Percentiles rank a stretch among this genome's conserved stretches.
These are phyloP conservation scores for Asarcornis scutulata DNA, from an alignment of 2,113 vertebrate genomes.

Conservation along the genomic window DNA sequence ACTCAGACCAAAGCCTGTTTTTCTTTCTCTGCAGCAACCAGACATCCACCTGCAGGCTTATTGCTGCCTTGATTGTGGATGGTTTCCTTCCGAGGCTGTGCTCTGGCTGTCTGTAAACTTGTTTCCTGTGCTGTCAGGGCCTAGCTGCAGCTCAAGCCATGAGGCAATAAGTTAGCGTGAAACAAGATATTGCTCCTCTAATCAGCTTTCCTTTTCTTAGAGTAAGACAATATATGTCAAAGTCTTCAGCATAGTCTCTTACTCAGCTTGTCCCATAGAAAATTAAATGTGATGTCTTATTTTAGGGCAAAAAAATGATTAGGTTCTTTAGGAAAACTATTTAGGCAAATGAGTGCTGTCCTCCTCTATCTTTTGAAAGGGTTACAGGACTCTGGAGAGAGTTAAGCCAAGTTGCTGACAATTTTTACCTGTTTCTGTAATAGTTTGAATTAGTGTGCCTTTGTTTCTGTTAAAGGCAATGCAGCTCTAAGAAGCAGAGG, in stretches of 20 bases:
- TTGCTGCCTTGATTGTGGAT: background rate
- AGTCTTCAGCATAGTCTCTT: background rate
- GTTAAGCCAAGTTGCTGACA: background rate
- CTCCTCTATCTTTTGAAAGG: background rate
- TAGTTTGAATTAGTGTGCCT: background rate
- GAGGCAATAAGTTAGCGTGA: fast-evolving
- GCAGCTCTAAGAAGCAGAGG: background rate
- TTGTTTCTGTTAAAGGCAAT: background rate
- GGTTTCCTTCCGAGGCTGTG: background rate
- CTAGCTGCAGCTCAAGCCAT: background rate
- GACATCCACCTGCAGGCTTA: background rate
- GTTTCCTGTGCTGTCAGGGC: background rate
- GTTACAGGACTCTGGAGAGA: background rate
- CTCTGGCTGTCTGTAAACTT: background rate
- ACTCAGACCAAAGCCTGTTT: background rate
- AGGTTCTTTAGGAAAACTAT: background rate
- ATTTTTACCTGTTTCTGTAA: background rate
- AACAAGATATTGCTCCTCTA: background rate
- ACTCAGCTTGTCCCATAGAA: background rate
- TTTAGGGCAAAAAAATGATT: background rate
- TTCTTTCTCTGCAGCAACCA: background rate
- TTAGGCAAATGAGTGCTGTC: background rate
- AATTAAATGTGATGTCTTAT: background rate
- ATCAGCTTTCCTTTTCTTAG: background rate
- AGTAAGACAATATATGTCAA: background rate